phyloP scores from a whole-genome alignment of 2,888 invertebrate genomes.

The Thereva nobilitata region DNA sequence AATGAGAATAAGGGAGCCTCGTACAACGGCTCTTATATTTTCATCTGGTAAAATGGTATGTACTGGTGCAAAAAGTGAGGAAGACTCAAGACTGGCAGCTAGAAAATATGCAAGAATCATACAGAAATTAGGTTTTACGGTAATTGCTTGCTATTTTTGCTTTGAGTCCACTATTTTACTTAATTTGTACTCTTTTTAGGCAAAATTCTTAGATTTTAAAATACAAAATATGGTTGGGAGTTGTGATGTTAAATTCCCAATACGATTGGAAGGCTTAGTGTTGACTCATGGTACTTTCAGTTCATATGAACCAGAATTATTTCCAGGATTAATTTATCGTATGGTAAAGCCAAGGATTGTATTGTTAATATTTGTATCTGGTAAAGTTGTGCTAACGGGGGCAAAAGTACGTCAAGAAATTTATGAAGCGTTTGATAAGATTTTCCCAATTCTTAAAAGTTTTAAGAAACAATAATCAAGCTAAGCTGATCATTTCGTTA shows the following conservation, averaged over 20 bases:
- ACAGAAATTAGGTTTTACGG: constrained; percentile 79
- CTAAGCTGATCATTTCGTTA: neutral
- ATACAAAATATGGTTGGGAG: constrained; percentile 82
- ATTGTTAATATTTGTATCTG: constrained; percentile 96
- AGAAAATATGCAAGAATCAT: constrained; percentile 85
- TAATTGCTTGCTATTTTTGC: constrained; percentile 57
- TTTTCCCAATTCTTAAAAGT: constrained; percentile 94
- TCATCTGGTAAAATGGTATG: constrained; percentile 85
- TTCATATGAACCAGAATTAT: constrained; percentile 96
- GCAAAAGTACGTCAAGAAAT: constrained; percentile 91
- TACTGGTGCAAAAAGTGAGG: constrained; percentile 82
- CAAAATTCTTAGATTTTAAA: constrained; percentile 80
- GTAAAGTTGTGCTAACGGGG: constrained; percentile 97
- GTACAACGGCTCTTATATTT: constrained; percentile 80
- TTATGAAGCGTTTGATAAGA: constrained; percentile 94
- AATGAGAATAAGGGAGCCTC: constrained; percentile 88
- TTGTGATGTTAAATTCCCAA: constrained; percentile 77
- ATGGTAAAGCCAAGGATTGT: constrained; percentile 98
- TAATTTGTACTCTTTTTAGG: constrained; percentile 61
- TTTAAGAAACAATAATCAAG: constrained; percentile 78
- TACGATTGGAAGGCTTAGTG: constrained; percentile 73
- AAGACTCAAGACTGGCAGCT: constrained; percentile 75
- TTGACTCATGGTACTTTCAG: constrained; percentile 77
- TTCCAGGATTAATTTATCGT: constrained; percentile 97
- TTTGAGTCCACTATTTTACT: constrained; percentile 5